Evolutionary conservation across 2,888 invertebrate genomes (phyloP), one percentile per base, ranked within the genome.

Genomic region (Chouioia cunea): DNA sequence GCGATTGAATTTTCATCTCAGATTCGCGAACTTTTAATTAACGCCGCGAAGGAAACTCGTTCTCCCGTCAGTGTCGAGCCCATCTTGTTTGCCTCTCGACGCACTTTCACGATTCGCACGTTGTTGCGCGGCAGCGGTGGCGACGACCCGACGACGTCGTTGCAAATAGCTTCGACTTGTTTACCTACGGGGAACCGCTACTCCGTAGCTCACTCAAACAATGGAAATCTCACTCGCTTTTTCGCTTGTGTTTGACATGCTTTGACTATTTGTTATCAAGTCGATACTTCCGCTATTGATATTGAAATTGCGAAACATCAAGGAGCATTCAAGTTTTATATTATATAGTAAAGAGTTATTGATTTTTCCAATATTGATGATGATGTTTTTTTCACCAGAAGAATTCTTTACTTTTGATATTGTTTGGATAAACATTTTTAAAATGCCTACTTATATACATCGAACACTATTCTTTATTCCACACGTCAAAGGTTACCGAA

Each of bases 11-110:
- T 43, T 36, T 27, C 27, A 27, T 27, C 27, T 27, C 27, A 27
- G 27, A 27, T 6, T 27, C 4, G 27, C 48, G 22, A 68, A 68
- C 56, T 68, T 68, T 68, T 68, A 63, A 68, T 68, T 63, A 57
- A 53, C 68, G 20, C 27, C 23, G 15, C 43, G n/a, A 27, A 47
- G 22, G n/a, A 67, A 60, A 60, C 46, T 60, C 59, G 67, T 47
- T 36, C 27, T 27, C 27, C 27, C 6, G 27, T 27, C 27, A 6
- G 16, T 16, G 27, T 10, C 36, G 20, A 46, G 56, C 2, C 54
- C 46, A 59, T 60, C 46, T 67, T 67, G 60, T 56, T 68, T 66
- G 50, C 44, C 22, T 44, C 47, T 50, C 48, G 47, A 10, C 12
- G 27, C 50, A 36, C 59, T 27, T 52, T 6, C n/a, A 23, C 46